Evolutionary conservation across 2,888 invertebrate genomes (phyloP).

Genomic region (Sarcophaga caerulescens): DNA sequence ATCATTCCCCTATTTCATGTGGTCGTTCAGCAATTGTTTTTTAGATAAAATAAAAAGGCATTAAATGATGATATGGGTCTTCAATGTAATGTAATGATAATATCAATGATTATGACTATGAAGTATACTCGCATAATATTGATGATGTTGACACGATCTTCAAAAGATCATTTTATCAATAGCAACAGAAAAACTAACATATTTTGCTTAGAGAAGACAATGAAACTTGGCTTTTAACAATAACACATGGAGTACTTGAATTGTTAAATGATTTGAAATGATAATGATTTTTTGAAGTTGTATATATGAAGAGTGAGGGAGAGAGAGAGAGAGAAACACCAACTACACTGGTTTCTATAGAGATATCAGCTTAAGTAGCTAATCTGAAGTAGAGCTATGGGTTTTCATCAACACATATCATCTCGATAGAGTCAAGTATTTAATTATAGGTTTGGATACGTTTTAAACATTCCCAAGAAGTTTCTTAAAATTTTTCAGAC

Average conservation of each 20-base stretch:
- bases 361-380: slow-evolving; percentile 45
- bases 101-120: slow-evolving; percentile 59
- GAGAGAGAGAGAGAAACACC: too few relatives aligned
- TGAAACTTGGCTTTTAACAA: not conserved
- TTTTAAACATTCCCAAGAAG: slow-evolving; percentile 6
- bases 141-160: slow-evolving; percentile 66
- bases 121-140: slow-evolving; percentile 38
- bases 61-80: slow-evolving; percentile 62
- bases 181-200: not conserved
- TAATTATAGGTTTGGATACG: slow-evolving; percentile 41
- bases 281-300: not conserved
- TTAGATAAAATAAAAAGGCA: slow-evolving; percentile 49
- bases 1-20: slow-evolving; percentile 29
- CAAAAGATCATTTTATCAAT: slow-evolving; percentile 39
- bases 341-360: not conserved
- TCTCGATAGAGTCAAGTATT: slow-evolving; percentile 23
- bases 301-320: too few relatives aligned
- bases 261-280: not conserved
- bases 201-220: not conserved
- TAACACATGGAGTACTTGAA: slow-evolving; percentile 13
- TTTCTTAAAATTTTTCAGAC: not conserved
- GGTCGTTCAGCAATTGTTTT: not conserved
- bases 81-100: slow-evolving; percentile 53
- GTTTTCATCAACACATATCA: slow-evolving; percentile 1
- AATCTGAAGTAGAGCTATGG: slow-evolving; percentile 23